Percentiles rank a stretch among this genome's conserved stretches.
Conservation (phyloP, 2,113 vertebrate genomes). For the Sorex fumeus region DNA sequence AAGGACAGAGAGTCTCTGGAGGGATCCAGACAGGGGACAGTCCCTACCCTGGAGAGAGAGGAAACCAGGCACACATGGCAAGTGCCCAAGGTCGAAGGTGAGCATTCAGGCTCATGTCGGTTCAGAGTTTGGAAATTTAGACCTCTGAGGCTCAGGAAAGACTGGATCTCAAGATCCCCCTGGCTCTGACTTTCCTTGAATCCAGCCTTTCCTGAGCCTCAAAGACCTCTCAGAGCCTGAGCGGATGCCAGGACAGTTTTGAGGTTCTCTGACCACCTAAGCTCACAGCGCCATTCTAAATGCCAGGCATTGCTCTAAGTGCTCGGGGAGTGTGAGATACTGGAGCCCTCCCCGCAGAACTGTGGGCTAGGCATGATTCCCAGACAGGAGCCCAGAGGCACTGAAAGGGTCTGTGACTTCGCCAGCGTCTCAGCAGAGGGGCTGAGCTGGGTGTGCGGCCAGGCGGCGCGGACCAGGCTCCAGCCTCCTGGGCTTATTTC, state of each 20-base stretch:
- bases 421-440: background rate
- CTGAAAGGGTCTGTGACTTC: background rate
- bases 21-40: background rate
- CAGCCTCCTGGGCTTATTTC: background rate
- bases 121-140: constrained; percentile 11
- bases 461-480: background rate
- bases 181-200: background rate
- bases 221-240: constrained; percentile 1
- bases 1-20: background rate
- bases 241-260: background rate
- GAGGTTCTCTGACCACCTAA: background rate
- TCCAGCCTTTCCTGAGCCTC: background rate
- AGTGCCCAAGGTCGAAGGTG: background rate
- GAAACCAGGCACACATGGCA: background rate
- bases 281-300: background rate
- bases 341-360: background rate
- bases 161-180: background rate
- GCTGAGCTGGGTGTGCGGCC: background rate
- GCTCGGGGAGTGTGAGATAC: background rate
- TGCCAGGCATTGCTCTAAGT: background rate
- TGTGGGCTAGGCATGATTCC: background rate
- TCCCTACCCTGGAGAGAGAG: background rate
- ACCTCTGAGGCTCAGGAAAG: too few species aligned
- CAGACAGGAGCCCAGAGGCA: background rate
- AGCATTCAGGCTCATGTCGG: background rate